These are phyloP conservation scores for Cecidostiba fungosa DNA, from an alignment of 2,888 invertebrate species.

Conservation along the genomic window DNA sequence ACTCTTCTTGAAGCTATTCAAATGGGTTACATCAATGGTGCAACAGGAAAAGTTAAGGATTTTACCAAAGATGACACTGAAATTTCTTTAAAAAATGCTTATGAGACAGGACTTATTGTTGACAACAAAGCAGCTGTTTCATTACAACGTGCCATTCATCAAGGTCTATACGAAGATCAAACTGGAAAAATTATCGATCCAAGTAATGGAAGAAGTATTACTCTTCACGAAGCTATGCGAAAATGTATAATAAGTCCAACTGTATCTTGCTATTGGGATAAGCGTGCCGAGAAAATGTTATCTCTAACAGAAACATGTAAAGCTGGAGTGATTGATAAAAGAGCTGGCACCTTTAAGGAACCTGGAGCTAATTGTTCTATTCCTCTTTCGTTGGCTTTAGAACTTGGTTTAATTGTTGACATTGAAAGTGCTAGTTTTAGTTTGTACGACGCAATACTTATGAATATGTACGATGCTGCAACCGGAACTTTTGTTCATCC, in stretches of 20 bases:
- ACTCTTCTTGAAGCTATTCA: slow-evolving; percentile 90
- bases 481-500: slow-evolving; percentile 89
- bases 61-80: slow-evolving; percentile 85
- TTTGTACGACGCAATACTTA: slow-evolving; percentile 88
- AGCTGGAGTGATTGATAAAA: slow-evolving; percentile 89
- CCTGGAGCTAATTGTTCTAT: slow-evolving; percentile 86
- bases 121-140: slow-evolving; percentile 92
- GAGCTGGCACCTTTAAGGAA: slow-evolving; percentile 89
- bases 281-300: slow-evolving; percentile 86
- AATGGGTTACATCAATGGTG: slow-evolving; percentile 87
- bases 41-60: slow-evolving; percentile 87
- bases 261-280: slow-evolving; percentile 91
- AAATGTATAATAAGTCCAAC: slow-evolving; percentile 90
- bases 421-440: slow-evolving; percentile 92
- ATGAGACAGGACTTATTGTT: slow-evolving; percentile 89
- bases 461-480: slow-evolving; percentile 88
- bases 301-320: slow-evolving; percentile 91
- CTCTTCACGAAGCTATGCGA: slow-evolving; percentile 91
- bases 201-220: slow-evolving; percentile 88
- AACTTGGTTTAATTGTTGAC: slow-evolving; percentile 90
- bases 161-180: slow-evolving; percentile 91
- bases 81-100: slow-evolving; percentile 88
- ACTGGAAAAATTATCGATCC: slow-evolving; percentile 93
- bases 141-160: slow-evolving; percentile 91
- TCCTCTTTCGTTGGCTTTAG: slow-evolving; percentile 88